Evolutionary conservation across 2,113 vertebrate genomes (phyloP).

Genomic region (Chrysemys picta): DNA sequence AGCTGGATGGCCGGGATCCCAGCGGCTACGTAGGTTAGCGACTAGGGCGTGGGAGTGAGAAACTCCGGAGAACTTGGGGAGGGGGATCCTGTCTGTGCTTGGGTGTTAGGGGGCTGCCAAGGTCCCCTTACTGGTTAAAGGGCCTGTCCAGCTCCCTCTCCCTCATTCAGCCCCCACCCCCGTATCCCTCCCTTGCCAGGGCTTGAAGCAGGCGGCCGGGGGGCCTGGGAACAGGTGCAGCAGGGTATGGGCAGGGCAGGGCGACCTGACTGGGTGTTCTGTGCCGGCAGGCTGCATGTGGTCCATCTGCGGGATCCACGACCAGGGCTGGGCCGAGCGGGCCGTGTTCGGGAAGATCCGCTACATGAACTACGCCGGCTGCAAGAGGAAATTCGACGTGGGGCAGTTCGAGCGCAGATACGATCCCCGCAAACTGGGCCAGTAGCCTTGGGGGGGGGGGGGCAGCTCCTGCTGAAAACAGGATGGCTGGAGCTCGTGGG

Average conservation of each 20-base stretch:
- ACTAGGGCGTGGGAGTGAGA: background rate
- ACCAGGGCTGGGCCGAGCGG: slow-evolving; percentile 89
- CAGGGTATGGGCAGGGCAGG: background rate
- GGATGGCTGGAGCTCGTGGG: background rate
- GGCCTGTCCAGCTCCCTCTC: background rate
- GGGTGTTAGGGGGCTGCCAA: background rate
- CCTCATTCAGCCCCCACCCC: too few relatives aligned
- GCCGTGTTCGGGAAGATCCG: slow-evolving; percentile 89
- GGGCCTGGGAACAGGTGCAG: background rate
- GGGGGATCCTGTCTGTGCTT: background rate
- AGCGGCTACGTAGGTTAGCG: slow-evolving; percentile 86
- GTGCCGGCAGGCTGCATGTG: slow-evolving; percentile 87
- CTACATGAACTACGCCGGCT: slow-evolving; percentile 93
- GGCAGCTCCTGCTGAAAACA: background rate
- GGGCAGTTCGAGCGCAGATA: slow-evolving; percentile 84
- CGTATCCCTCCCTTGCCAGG: background rate
- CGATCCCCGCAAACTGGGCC: slow-evolving; percentile 7
- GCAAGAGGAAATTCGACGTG: slow-evolving; percentile 90
- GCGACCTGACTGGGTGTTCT: accelerated
- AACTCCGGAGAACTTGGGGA: accelerated
- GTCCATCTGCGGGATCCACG: slow-evolving; percentile 91
- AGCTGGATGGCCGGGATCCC: slow-evolving; percentile 86
- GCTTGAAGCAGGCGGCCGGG: background rate
- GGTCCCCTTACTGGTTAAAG: background rate
- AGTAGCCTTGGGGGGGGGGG: background rate